Conservation (phyloP, 2,113 vertebrate genomes). For the Chloropsis cyanopogon region DNA sequence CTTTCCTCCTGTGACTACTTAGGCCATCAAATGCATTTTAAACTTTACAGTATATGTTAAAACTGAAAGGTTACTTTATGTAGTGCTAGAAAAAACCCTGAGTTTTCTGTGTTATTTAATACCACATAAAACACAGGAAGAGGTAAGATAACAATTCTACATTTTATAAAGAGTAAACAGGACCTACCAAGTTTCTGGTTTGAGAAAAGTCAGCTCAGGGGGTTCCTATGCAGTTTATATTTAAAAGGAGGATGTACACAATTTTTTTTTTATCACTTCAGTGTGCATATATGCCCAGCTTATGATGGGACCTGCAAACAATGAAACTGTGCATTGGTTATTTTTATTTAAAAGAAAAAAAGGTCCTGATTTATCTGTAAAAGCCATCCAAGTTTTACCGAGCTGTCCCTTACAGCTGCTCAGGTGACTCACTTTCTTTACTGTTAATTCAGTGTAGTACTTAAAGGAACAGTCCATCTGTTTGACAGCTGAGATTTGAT, state of each 20-base stretch:
- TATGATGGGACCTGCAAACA: not conserved
- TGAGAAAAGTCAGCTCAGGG: not conserved
- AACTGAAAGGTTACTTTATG: not conserved
- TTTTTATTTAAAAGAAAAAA: not conserved
- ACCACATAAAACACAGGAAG: not conserved
- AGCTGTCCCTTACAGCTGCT: not conserved
- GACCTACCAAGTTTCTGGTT: not conserved
- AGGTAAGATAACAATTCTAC: not conserved
- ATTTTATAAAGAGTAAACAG: not conserved
- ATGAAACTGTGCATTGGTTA: not conserved
- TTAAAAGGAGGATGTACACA: not conserved
- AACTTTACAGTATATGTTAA: not conserved
- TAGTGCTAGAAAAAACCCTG: not conserved
- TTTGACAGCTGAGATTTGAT: not conserved
- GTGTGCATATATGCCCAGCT: not conserved
- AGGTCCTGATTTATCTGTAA: not conserved
- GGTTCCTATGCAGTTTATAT: not conserved
- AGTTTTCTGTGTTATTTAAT: not conserved
- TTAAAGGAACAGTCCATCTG: not conserved
- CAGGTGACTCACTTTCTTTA: not conserved
- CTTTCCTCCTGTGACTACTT: constrained; percentile 4
- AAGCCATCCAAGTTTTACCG: not conserved
- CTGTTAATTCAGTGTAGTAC: not conserved
- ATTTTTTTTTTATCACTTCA: not conserved
- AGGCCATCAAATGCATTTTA: constrained; percentile 27